Evolutionary conservation across 2,797 vertebrate genomes (phyloP), one percentile per base, ranked within the genome.

Genomic region (Anguilla obscura): DNA sequence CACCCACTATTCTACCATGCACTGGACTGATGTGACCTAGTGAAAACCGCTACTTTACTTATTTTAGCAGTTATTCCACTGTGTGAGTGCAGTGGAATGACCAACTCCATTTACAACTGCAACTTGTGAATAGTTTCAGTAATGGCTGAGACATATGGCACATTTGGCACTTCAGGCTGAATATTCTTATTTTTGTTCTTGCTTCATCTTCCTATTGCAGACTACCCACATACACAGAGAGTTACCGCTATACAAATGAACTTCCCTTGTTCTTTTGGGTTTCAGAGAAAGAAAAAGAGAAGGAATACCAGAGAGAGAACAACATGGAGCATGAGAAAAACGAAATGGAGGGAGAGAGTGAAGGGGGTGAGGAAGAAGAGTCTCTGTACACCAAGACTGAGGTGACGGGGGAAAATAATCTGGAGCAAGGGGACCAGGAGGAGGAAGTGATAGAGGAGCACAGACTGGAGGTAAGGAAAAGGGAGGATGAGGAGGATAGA

Each of bases 251-350:
- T 69, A n/a, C 27, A 69, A n/a, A 27, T 27, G 7, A 69, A 69
- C 24, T 8, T 69, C 45, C 45, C n/a, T 9, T 83, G 45, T 45
- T 87, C 24, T 24, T 87, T 4, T 48, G 87, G 0, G 60, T 91
- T 92, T 21, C 91, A 95, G 94, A 95, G 92, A 92, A 66, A 69
- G 92, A 94, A 16, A 89, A 86, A 48, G 92, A 94, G 89, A 30
- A 40, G 88, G 33, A 90, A 0, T 85, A 91, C 0, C 90, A 89
- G 45, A 89, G 45, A 84, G 89, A 93, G 87, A 86, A 30, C 54
- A 71, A 89, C 63, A 54, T 74, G 5, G 54, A 56, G 21, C 18
- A 1, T 60, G 50, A 69, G 76, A 89, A 50, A 45, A 91, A 89
- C 89, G 88, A 54, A 66, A 89, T 0, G 88, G 91, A 2, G 86